phyloP scores from a whole-genome alignment of 2,113 vertebrate genomes.

The Pantherophis guttatus region DNA sequence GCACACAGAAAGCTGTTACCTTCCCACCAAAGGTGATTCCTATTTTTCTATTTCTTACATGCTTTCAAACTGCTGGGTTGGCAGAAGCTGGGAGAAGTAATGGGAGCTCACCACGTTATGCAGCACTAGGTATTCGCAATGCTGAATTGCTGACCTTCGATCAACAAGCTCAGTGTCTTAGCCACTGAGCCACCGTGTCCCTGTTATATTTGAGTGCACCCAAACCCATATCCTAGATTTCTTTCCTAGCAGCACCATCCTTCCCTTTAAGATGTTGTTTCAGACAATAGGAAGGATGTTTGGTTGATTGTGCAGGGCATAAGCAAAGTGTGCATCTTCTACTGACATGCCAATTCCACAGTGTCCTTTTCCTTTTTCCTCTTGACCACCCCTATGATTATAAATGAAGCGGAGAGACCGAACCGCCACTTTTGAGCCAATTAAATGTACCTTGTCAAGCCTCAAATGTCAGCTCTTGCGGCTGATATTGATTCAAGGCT shows the following conservation, averaged over 20 bases:
- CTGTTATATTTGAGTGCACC: neutral
- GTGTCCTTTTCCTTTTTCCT: conserved; percentile 6
- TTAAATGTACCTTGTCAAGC: conserved; percentile 25
- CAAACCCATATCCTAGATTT: neutral
- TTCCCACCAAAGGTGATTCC: no score
- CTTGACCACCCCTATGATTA: neutral
- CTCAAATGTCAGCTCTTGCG: neutral
- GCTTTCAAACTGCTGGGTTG: no score
- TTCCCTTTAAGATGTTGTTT: neutral
- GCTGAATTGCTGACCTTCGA: no score
- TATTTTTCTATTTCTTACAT: no score
- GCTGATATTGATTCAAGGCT: conserved; percentile 10
- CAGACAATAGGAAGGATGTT: neutral
- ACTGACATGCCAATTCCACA: neutral
- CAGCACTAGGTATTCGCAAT: no score
- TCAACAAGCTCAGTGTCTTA: no score
- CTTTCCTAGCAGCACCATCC: neutral
- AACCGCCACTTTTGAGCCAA: conserved; percentile 25
- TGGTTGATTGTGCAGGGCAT: neutral
- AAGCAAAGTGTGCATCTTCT: neutral
- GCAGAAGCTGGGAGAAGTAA: no score
- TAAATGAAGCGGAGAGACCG: conserved; percentile 1
- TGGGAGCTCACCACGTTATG: no score
- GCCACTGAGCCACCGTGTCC: no score
- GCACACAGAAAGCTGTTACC: no score